Evolutionary conservation across 2,888 invertebrate genomes (phyloP).

Genomic region (Euplagia quadripunctaria): DNA sequence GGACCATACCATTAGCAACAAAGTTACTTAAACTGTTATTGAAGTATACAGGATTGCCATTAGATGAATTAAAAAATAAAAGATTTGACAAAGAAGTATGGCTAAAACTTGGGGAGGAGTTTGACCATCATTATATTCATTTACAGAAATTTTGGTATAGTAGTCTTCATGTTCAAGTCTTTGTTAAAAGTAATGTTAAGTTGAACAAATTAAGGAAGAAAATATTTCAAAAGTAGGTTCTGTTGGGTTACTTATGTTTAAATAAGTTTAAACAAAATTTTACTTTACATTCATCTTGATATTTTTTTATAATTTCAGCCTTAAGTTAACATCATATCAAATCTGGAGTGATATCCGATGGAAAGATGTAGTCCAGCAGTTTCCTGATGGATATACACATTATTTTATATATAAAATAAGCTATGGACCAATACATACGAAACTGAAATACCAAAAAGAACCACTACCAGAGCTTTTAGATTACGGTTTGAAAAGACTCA

Average conservation of each 20-base stretch:
- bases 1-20: constrained; percentile 68
- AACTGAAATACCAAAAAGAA: constrained; percentile 54
- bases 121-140: constrained; percentile 61
- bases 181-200: constrained; percentile 68
- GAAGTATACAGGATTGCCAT: constrained; percentile 57
- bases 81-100: constrained; percentile 69
- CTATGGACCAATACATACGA: constrained; percentile 37
- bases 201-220: constrained; percentile 61
- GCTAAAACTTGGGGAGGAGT: constrained; percentile 65
- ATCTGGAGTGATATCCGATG: constrained; percentile 78
- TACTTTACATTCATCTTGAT: background rate
- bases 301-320: constrained; percentile 58
- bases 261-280: background rate
- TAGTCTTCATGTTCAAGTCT: constrained; percentile 73
- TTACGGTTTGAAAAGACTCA: constrained; percentile 51
- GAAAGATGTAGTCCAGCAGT: constrained; percentile 68
- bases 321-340: constrained; percentile 62
- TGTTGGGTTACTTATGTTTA: background rate
- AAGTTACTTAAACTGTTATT: constrained; percentile 68
- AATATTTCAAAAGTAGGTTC: constrained; percentile 68
- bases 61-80: constrained; percentile 69
- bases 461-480: constrained; percentile 63
- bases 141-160: constrained; percentile 71
- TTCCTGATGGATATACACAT: constrained; percentile 72
- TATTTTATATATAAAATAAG: constrained; percentile 64